A percentile compares a stretch with the other conserved stretches of the same genome.
Evolutionary conservation across 2,113 vertebrate genomes (phyloP).

Genomic region (Mus musculus): GRCm39 chr5:42430501-42431000

Average conservation of each 20-base stretch:
- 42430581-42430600: background rate
- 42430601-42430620: background rate
- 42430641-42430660: background rate
- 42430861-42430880: background rate
- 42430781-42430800: background rate
- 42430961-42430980: background rate
- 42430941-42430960: no score
- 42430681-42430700: background rate
- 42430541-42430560: background rate
- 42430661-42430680: background rate
- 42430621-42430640: fast-evolving
- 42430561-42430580: background rate
- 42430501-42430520: background rate
- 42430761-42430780: background rate
- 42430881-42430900: background rate
- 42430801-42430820: background rate
- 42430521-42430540: fast-evolving
- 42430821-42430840: background rate
- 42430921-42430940: background rate
- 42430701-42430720: background rate
- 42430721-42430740: background rate
- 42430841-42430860: background rate
- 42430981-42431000: background rate
- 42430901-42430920: background rate
- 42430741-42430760: background rate